phyloP scores from a whole-genome alignment of 2,888 invertebrate species.

The Micoletzkya japonica region DNA sequence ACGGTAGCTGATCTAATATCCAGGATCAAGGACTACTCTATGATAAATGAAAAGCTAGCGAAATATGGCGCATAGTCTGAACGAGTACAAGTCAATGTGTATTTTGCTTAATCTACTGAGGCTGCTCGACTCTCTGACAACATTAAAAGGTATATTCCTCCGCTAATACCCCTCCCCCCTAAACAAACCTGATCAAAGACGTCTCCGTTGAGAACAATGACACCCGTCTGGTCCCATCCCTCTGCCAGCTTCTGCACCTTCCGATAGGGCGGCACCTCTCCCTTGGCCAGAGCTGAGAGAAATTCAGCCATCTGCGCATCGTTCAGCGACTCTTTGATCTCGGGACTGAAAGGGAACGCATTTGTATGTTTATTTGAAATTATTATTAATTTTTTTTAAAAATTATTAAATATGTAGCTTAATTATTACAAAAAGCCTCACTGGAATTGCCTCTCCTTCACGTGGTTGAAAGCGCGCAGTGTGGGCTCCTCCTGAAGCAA shows the following conservation, averaged over 20 bases:
- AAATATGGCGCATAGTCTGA: too few species aligned
- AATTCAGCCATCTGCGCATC: neutral
- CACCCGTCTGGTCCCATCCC: constrained; percentile 91
- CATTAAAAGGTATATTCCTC: too few species aligned
- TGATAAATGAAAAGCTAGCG: too few species aligned
- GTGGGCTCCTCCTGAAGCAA: neutral
- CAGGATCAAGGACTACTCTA: too few species aligned
- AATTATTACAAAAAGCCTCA: too few species aligned
- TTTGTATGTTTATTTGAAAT: too few species aligned
- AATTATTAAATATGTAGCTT: too few species aligned
- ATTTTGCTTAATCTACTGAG: neutral
- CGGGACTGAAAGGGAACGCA: too few species aligned
- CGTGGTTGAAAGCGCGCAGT: constrained; percentile 26
- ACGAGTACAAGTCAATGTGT: neutral
- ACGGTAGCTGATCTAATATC: too few species aligned
- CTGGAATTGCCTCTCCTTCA: constrained; percentile 20
- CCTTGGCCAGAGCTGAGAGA: neutral
- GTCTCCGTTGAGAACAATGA: constrained; percentile 85
- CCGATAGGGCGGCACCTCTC: constrained; percentile 76
- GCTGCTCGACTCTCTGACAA: neutral
- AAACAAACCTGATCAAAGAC: too few species aligned
- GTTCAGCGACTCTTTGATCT: neutral
- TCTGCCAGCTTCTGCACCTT: constrained; percentile 86
- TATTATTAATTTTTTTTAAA: too few species aligned
- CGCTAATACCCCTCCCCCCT: too few species aligned